A percentile compares a stretch with the other conserved stretches of the same genome.
Conservation (phyloP, 2,113 vertebrate genomes). For the Campylomormyrus tamandua region DNA sequence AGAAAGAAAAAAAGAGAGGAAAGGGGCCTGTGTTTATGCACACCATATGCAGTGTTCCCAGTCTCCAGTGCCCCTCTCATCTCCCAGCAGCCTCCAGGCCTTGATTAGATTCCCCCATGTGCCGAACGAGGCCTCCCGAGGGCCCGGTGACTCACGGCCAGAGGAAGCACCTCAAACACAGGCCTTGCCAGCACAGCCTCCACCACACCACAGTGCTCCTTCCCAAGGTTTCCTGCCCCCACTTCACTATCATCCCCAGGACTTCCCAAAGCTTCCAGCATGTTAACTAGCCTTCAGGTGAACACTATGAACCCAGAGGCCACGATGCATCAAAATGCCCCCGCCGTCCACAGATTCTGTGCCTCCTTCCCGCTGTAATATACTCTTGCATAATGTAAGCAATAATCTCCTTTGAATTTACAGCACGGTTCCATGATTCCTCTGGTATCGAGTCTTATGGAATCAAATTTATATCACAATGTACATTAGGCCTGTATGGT, state of each 20-base stretch:
- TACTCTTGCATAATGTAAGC: neutral
- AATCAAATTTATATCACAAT: constrained; percentile 1
- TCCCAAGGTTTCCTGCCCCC: neutral
- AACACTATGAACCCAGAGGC: neutral
- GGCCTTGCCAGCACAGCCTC: neutral
- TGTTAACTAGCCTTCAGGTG: neutral
- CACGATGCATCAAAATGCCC: neutral
- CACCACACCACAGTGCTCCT: neutral
- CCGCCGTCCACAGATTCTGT: neutral
- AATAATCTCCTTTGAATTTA: neutral
- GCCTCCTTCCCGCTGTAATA: neutral
- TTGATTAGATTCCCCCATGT: neutral
- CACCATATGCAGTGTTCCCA: neutral
- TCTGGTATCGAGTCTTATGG: neutral
- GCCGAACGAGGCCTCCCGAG: neutral
- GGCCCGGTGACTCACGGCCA: neutral
- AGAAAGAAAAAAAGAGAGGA: neutral
- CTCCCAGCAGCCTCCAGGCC: constrained; percentile 1
- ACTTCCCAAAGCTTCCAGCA: neutral
- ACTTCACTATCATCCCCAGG: neutral
- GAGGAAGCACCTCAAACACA: neutral
- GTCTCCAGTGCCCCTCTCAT: neutral
- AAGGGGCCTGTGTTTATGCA: neutral
- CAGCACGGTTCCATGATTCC: neutral
- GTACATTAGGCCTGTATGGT: neutral